These are phyloP conservation scores for Lophochroa leadbeateri DNA, from an alignment of 2,113 vertebrate genomes.

Conservation along the genomic window DNA sequence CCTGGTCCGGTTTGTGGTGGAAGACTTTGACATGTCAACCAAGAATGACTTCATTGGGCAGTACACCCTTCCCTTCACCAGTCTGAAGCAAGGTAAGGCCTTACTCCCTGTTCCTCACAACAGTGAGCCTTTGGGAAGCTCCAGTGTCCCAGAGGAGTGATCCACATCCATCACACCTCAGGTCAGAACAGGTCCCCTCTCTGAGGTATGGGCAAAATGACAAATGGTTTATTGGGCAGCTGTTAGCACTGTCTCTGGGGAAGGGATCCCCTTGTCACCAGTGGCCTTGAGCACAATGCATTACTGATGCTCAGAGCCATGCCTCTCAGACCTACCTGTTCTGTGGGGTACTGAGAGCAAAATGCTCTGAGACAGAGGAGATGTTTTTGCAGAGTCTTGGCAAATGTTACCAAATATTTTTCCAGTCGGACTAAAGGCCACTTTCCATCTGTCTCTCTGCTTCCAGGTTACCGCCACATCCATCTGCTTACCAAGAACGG, in stretches of 20 bases:
- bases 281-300: rapidly evolving
- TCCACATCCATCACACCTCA: background rate
- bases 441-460: background rate
- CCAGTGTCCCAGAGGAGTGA: background rate
- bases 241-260: background rate
- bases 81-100: conserved; percentile 85
- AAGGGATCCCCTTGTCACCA: background rate
- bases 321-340: background rate
- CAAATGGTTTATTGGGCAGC: background rate
- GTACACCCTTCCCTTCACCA: conserved; percentile 87
- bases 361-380: background rate
- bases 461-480: conserved; percentile 91
- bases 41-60: conserved; percentile 90
- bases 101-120: background rate
- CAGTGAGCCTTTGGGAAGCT: background rate
- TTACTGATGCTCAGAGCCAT: background rate
- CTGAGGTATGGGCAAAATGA: background rate
- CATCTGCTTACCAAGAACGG: conserved; percentile 89
- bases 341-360: background rate
- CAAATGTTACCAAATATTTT: background rate
- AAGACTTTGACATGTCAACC: conserved; percentile 87
- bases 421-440: background rate
- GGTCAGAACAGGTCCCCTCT: background rate
- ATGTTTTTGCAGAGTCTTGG: background rate
- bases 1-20: conserved; percentile 87